Evolutionary conservation across 2,888 invertebrate species (phyloP).

Genomic region (Carpatolechia fugitivella): DNA sequence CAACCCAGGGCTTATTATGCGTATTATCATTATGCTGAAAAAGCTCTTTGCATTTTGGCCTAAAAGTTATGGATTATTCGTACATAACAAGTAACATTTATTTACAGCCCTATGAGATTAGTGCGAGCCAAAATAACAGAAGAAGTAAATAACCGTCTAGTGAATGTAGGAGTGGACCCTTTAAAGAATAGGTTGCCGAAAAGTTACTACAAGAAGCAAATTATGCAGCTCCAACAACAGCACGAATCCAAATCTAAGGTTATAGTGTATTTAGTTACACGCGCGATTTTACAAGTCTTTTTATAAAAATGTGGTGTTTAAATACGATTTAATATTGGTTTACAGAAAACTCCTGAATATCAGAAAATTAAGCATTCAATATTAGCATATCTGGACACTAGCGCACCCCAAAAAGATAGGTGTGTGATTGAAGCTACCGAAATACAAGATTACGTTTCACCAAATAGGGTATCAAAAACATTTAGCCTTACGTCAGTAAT

Average conservation of each 20-base stretch:
- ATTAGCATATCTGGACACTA: constrained; percentile 64
- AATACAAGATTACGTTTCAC: constrained; percentile 48
- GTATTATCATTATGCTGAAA: too few relatives aligned
- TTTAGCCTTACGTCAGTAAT: constrained; percentile 67
- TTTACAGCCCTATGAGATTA: constrained; percentile 56
- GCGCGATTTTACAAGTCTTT: too few relatives aligned
- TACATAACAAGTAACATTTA: not conserved
- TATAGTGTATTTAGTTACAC: not conserved
- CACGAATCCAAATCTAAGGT: constrained; percentile 80
- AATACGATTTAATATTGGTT: constrained; percentile 18
- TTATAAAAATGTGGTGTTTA: too few relatives aligned
- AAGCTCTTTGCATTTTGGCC: too few relatives aligned
- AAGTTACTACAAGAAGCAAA: constrained; percentile 77
- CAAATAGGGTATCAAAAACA: constrained; percentile 45
- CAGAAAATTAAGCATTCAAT: constrained; percentile 68
- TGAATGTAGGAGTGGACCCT: constrained; percentile 81
- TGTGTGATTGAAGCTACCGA: constrained; percentile 28
- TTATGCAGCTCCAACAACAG: constrained; percentile 78
- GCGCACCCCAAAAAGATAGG: constrained; percentile 36
- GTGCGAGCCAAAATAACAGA: constrained; percentile 68
- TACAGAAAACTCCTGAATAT: constrained; percentile 72
- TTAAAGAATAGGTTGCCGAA: constrained; percentile 79
- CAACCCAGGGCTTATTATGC: too few relatives aligned
- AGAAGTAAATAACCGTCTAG: constrained; percentile 76
- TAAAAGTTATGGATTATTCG: too few relatives aligned